A percentile compares a stretch with the other conserved stretches of the same genome.
These are phyloP conservation scores for Falco berigora DNA, from an alignment of 2,797 vertebrate genomes.

Conservation along the genomic window DNA sequence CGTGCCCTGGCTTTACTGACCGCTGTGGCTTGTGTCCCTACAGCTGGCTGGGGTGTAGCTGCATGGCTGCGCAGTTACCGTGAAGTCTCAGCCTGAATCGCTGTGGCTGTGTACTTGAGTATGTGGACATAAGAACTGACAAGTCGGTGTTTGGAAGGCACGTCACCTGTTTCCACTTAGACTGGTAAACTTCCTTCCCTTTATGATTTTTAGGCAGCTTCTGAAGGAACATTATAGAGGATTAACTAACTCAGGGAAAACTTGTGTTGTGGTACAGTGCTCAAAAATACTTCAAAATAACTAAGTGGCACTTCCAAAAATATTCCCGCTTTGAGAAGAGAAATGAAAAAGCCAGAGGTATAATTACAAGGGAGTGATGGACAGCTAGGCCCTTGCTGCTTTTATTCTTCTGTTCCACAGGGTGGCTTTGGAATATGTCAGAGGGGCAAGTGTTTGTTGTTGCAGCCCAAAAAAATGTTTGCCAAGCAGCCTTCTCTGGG, in stretches of 20 bases:
- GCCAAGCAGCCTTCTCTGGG: not conserved
- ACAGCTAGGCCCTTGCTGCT: not conserved
- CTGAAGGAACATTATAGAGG: not conserved
- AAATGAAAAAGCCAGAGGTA: not conserved
- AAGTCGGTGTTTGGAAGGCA: not conserved
- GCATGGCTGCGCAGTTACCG: fast-evolving
- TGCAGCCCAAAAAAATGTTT: not conserved
- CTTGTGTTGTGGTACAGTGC: not conserved
- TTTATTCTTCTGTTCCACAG: not conserved
- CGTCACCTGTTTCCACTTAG: fast-evolving
- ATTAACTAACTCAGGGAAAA: not conserved
- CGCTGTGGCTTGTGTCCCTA: fast-evolving
- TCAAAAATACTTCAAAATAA: constrained; percentile 17
- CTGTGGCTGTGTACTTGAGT: not conserved
- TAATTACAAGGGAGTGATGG: constrained; percentile 5
- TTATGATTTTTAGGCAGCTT: not conserved
- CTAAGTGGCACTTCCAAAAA: constrained; percentile 10
- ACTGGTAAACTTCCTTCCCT: not conserved
- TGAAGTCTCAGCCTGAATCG: not conserved
- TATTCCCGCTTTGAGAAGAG: not conserved
- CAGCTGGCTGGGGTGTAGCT: not conserved
- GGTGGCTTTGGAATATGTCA: not conserved
- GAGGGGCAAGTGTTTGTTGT: not conserved
- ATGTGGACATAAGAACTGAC: not conserved
- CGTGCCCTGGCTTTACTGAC: fast-evolving